These are phyloP conservation scores for Podotricha telesiphe DNA, from an alignment of 2,888 invertebrate genomes.

Conservation along the genomic window DNA sequence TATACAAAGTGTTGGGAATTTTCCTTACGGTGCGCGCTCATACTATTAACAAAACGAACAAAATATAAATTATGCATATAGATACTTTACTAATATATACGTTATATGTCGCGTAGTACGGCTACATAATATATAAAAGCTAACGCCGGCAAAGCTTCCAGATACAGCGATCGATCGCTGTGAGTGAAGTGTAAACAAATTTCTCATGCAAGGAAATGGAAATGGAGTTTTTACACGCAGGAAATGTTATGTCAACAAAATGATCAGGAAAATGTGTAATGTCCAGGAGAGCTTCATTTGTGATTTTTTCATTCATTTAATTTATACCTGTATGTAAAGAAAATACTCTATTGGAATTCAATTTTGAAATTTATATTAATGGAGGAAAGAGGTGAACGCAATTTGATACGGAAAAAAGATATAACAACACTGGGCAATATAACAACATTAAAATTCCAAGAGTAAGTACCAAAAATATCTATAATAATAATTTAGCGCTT, in stretches of 20 bases:
- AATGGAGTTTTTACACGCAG: conserved; percentile 15
- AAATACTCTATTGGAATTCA: too few species aligned
- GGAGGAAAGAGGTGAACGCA: too few species aligned
- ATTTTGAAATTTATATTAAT: too few species aligned
- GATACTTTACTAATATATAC: neutral
- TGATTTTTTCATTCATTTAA: neutral
- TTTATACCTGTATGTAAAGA: too few species aligned
- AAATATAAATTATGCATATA: too few species aligned
- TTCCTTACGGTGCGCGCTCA: too few species aligned
- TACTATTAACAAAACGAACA: neutral
- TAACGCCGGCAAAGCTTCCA: neutral
- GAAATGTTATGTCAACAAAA: conserved; percentile 18
- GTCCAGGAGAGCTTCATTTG: neutral
- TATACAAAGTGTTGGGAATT: too few species aligned
- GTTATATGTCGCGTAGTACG: neutral
- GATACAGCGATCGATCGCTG: conserved; percentile 20
- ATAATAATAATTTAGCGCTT: too few species aligned
- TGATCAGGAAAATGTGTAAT: conserved; percentile 9
- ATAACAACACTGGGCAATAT: too few species aligned
- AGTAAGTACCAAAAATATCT: too few species aligned
- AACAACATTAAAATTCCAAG: too few species aligned
- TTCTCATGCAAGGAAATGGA: conserved; percentile 31
- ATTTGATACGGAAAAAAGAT: too few species aligned
- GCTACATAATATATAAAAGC: neutral
- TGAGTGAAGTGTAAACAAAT: conserved; percentile 31